These are phyloP conservation scores for human DNA, from an alignment of 2,113 vertebrate species.

Conservation along the genomic window GRCh38 chr18:42272001-42272500, in stretches of 20 bases:
- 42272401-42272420: constrained; percentile 73
- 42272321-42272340: constrained; percentile 81
- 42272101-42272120: constrained; percentile 88
- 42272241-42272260: constrained; percentile 80
- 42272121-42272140: constrained; percentile 87
- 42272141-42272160: constrained; percentile 83
- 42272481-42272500: not conserved
- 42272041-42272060: constrained; percentile 76
- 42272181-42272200: constrained; percentile 83
- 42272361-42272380: constrained; percentile 83
- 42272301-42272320: constrained; percentile 80
- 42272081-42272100: constrained; percentile 87
- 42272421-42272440: constrained; percentile 6
- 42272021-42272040: constrained; percentile 74
- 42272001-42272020: constrained; percentile 77
- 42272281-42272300: constrained; percentile 78
- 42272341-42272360: constrained; percentile 76
- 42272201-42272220: constrained; percentile 87
- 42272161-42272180: constrained; percentile 87
- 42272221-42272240: constrained; percentile 81
- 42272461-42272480: not conserved
- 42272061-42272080: constrained; percentile 83
- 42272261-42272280: constrained; percentile 73
- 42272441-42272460: constrained; percentile 55
- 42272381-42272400: constrained; percentile 76